Conservation (phyloP, 2,797 vertebrate genomes). For the Neomorphus geoffroyi region DNA sequence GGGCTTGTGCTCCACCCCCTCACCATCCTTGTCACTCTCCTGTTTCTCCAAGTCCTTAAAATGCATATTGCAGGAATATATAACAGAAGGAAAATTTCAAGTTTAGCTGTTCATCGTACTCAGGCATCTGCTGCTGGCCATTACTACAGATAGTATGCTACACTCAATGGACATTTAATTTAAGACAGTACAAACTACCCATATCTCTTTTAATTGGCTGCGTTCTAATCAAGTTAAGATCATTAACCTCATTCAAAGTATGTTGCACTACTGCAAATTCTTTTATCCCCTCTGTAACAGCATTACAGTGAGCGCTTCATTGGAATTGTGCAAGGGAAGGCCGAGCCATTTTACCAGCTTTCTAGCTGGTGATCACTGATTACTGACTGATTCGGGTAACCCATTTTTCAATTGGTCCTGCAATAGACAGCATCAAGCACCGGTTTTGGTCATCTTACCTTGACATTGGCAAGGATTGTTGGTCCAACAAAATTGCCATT, state of each 20-base stretch:
- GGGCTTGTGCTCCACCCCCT: too few species aligned
- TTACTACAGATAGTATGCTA: not conserved
- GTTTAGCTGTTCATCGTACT: not conserved
- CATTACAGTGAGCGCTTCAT: not conserved
- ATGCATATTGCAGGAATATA: not conserved
- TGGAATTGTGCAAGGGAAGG: not conserved
- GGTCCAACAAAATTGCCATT: slow-evolving; percentile 96
- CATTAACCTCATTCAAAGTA: not conserved
- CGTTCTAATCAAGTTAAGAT: not conserved
- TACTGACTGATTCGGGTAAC: not conserved
- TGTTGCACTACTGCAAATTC: not conserved
- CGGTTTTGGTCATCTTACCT: slow-evolving; percentile 74
- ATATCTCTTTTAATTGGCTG: not conserved
- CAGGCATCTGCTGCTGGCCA: not conserved
- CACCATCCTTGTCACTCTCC: too few species aligned
- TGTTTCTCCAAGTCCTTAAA: not conserved
- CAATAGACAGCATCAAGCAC: not conserved
- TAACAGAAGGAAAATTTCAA: not conserved
- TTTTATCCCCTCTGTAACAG: not conserved
- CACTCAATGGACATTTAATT: not conserved
- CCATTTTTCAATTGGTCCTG: not conserved
- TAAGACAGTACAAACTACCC: not conserved
- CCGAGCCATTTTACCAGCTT: not conserved
- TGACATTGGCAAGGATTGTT: slow-evolving; percentile 88
- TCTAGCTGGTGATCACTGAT: not conserved